Evolutionary conservation across 2,113 vertebrate genomes (phyloP).

Genomic region (Proterorhinus semilunaris): DNA sequence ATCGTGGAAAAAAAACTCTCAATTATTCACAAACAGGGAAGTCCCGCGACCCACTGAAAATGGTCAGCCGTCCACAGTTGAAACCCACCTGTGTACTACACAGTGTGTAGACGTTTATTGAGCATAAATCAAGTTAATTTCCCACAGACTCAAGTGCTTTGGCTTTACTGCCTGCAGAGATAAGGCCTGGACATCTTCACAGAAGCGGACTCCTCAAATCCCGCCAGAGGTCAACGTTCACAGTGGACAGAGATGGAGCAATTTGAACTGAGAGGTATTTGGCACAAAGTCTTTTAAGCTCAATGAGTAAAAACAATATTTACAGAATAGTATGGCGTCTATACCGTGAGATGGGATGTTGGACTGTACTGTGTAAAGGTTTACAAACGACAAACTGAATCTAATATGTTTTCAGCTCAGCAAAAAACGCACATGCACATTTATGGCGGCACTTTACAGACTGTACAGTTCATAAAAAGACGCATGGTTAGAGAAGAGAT

Average conservation of each 20-base stretch:
- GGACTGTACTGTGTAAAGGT: no score
- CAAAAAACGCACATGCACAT: background rate
- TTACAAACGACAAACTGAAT: background rate
- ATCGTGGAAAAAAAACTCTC: no score
- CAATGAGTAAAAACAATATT: background rate
- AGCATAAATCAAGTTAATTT: conserved; percentile 3
- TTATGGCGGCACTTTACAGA: background rate
- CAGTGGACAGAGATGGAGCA: background rate
- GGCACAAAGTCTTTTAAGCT: background rate
- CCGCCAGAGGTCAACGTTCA: conserved; percentile 23
- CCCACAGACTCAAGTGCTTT: conserved; percentile 20
- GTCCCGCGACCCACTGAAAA: no score
- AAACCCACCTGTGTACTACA: no score
- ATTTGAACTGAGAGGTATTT: background rate
- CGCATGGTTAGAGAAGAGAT: conserved; percentile 4
- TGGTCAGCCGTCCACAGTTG: no score
- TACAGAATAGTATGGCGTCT: no score
- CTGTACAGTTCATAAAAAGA: background rate
- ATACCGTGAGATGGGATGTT: no score
- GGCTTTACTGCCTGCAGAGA: conserved; percentile 41
- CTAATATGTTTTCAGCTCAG: background rate
- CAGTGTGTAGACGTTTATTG: conserved; percentile 5
- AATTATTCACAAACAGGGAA: no score
- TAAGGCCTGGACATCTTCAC: conserved; percentile 45
- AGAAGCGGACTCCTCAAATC: conserved; percentile 25